phyloP scores from a whole-genome alignment of 2,888 invertebrate genomes.

The Eremobia ochroleuca region DNA sequence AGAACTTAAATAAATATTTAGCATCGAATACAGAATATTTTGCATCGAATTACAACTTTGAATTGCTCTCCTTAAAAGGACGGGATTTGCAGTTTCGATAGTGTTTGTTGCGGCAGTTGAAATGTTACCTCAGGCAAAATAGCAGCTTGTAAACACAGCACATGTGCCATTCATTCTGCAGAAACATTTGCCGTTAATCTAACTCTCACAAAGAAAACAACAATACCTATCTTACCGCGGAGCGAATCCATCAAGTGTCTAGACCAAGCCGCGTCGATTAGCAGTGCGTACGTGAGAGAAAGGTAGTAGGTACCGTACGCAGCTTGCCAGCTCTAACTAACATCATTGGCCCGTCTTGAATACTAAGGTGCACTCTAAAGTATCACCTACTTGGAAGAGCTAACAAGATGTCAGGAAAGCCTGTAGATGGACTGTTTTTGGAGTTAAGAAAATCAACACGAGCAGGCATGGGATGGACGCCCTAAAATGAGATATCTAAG shows the following conservation, averaged over 20 bases:
- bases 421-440: neutral
- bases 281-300: conserved; percentile 58
- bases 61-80: too few relatives aligned
- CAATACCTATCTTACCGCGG: conserved; percentile 38
- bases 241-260: conserved; percentile 48
- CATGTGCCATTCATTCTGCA: neutral
- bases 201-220: conserved; percentile 21
- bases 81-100: too few relatives aligned
- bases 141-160: neutral
- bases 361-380: conserved; percentile 42
- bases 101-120: too few relatives aligned
- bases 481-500: neutral
- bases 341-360: conserved; percentile 41
- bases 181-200: conserved; percentile 20
- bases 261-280: conserved; percentile 52
- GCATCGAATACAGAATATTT: too few relatives aligned
- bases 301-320: conserved; percentile 32
- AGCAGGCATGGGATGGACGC: too few relatives aligned
- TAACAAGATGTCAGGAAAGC: conserved; percentile 48
- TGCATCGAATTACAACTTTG: too few relatives aligned
- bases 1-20: too few relatives aligned
- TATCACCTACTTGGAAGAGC: conserved; percentile 40
- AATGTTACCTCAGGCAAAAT: neutral
- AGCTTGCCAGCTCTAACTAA: conserved; percentile 29
- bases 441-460: conserved; percentile 1